Evolutionary conservation across 2,113 vertebrate species (phyloP), one percentile per base, ranked within the genome.

Genomic region (Tursiops truncatus): DNA sequence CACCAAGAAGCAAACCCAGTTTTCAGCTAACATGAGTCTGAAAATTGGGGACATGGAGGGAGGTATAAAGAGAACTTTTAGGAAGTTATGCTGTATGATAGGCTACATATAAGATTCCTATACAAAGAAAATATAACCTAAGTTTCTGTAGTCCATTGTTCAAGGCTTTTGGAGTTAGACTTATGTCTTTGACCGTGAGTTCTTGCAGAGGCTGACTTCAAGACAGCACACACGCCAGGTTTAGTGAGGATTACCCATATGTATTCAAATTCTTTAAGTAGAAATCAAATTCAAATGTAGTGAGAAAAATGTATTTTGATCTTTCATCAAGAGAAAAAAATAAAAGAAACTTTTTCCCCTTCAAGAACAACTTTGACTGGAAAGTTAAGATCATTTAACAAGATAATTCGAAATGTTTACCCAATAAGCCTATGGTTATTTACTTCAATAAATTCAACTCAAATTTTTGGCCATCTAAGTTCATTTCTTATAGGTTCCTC

Each of bases 261-360:
- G 33, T 23, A 44, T 63, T 53, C 65, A 85, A 95, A 92, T 81
- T 71, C 28, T 85, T 92, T 91, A 83, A 63, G 36, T 14, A 58
- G 67, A 92, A 92, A 82, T 68, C 4, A 71, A 85, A 65, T 89
- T 81, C 38, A 85, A 96, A 74, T 89, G 44, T 81, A 8, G 60
- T 81, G 41, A 62, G 84, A 86, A 89, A 84, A 90, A 63, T 14
- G 63, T 70, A 85, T 63, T 73, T 83, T 93, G 60, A 80, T 50
- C n/a, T 73, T 96, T 94, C 28, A 71, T 77, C 23, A 58, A 85
- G 44, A 70, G 25, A 44, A 47, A 68, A 44, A 86, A 36, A 65
- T 33, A 38, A 76, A 83, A 71, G 6, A 13, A 79, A 58, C 6
- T 38, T 33, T 65, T 73, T 89, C 47, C 3, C 80, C 81, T 33